phyloP scores from a whole-genome alignment of 2,797 vertebrate species.

The Enoplosus armatus region DNA sequence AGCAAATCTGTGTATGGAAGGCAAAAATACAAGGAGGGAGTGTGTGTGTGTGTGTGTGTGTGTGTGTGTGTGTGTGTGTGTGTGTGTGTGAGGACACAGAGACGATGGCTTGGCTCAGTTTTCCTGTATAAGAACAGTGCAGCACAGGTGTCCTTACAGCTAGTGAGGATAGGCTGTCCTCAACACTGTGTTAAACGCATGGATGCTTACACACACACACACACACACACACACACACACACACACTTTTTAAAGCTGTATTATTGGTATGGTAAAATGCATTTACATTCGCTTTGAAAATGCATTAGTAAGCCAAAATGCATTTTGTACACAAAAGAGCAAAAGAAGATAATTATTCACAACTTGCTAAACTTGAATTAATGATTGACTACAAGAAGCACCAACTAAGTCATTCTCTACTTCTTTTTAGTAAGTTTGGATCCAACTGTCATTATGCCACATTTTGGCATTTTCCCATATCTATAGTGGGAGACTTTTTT shows the following conservation, averaged over 20 bases:
- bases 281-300: constrained; percentile 30
- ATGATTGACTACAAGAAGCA: constrained; percentile 22
- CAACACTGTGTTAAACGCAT: constrained; percentile 15
- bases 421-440: constrained; percentile 18
- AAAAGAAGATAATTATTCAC: constrained; percentile 33
- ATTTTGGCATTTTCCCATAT: not conserved
- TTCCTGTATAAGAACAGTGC: constrained; percentile 40
- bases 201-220: constrained; percentile 12
- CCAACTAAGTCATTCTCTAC: not conserved
- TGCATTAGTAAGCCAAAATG: constrained; percentile 26
- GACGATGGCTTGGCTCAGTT: constrained; percentile 27
- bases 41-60: constrained; percentile 30
- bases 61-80: constrained; percentile 48
- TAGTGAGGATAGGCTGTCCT: constrained; percentile 37
- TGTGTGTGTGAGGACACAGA: constrained; percentile 19
- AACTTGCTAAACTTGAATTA: constrained; percentile 37
- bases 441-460: not conserved
- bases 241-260: constrained; percentile 11
- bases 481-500: not conserved
- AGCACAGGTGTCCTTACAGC: constrained; percentile 63
- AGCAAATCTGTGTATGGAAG: constrained; percentile 44
- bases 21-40: constrained; percentile 39
- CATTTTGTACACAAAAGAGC: constrained; percentile 19
- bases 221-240: constrained; percentile 5
- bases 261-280: constrained; percentile 14